Conservation (phyloP, 2,888 invertebrate species). For the Digitonthophagus gazella region DNA sequence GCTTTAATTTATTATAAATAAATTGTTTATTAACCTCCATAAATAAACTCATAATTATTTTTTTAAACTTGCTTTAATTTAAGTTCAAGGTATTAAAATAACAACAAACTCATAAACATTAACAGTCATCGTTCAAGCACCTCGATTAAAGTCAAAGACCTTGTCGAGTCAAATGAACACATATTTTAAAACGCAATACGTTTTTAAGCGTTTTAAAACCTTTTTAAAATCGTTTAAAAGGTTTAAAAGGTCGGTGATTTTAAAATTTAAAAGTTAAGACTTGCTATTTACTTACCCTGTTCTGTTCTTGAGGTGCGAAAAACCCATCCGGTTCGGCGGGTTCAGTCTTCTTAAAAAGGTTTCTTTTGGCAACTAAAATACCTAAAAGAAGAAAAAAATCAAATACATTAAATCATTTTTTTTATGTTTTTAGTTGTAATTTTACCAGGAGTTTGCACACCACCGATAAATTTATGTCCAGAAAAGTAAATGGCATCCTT, state of each 20-base stretch:
- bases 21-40: too few relatives aligned
- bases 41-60: too few relatives aligned
- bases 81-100: too few relatives aligned
- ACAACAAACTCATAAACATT: too few relatives aligned
- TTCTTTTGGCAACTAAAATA: constrained; percentile 58
- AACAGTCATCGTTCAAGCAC: too few relatives aligned
- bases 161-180: not conserved
- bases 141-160: not conserved
- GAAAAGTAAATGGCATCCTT: constrained; percentile 90
- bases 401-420: not conserved
- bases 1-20: too few relatives aligned
- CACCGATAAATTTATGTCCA: constrained; percentile 88
- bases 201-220: constrained; percentile 15
- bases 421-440: constrained; percentile 39
- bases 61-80: too few relatives aligned
- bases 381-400: too few relatives aligned
- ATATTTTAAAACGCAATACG: not conserved
- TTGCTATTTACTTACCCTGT: constrained; percentile 43
- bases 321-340: constrained; percentile 48
- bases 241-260: too few relatives aligned
- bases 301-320: constrained; percentile 47
- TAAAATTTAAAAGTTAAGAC: too few relatives aligned
- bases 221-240: constrained; percentile 1
- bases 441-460: constrained; percentile 84
- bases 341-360: constrained; percentile 53